Evolutionary conservation across 2,113 vertebrate genomes (phyloP), one percentile per base, ranked within the genome.

Genomic region (Menidia beryllina): DNA sequence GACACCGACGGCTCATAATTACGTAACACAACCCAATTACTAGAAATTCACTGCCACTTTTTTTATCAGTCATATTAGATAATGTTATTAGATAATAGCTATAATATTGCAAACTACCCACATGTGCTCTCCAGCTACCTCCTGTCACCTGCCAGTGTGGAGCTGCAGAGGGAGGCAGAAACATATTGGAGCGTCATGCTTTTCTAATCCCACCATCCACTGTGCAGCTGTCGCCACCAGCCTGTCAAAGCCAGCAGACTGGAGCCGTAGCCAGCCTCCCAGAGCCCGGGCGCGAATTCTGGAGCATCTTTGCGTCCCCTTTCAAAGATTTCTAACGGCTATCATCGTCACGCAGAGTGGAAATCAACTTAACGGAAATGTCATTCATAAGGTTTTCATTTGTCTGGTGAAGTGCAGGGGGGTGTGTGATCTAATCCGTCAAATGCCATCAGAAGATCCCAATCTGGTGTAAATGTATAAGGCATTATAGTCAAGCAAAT

Each of bases 341-440:
- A n/a, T n/a, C n/a, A 45, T 45, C 4, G 7, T 17, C 6, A 45
- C 7, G 41, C 17, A 34, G 9, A 6, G 20, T 10, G 19, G 30
- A 67, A 68, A 26, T 21, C 2, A 15, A 10, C n/a, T 50, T 49
- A 15, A 45, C 24, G 13, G n/a, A 54, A 38, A 69, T 60, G 21
- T 38, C 0, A 34, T 64, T 63, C 34, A 39, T 69, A 68, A 17
- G 49, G 39, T 23, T 34, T 36, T 82, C 10, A 21, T 39, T 38
- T n/a, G 15, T 65, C 55, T n/a, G n/a, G n/a, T n/a, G n/a, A n/a
- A n/a, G n/a, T n/a, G n/a, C n/a, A n/a, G n/a, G n/a, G n/a, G n/a
- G 43, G 50, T 38, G 66, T 67, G 51, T 27, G 34, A 17, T 58
- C 26, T 14, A 45, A 56, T 76, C 60, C 11, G 59, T 76, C 30